Evolutionary conservation across 1,140 invertebrate species (phyloP).

Genomic region (Caenorhabditis remanei): DNA sequence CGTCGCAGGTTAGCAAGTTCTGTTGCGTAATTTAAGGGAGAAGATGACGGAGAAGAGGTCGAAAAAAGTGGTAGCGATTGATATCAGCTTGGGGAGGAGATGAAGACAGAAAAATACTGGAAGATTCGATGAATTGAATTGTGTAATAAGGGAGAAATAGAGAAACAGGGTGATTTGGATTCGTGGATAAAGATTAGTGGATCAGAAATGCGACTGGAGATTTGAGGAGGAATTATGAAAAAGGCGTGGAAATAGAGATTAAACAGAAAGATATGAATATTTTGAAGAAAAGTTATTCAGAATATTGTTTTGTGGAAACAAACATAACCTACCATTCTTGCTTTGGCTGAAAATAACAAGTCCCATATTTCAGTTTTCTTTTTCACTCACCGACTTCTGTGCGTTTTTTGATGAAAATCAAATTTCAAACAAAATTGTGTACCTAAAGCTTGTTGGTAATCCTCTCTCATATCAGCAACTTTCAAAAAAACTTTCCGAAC

Average conservation of each 20-base stretch:
- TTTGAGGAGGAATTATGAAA: not conserved
- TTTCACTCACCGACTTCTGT: too few species aligned
- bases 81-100: slow-evolving; percentile 1
- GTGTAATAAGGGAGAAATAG: slow-evolving; percentile 25
- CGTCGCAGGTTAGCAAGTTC: slow-evolving; percentile 40
- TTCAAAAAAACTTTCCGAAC: too few species aligned
- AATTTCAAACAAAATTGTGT: too few species aligned
- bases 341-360: too few species aligned
- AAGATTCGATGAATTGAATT: slow-evolving; percentile 12
- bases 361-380: too few species aligned
- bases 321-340: too few species aligned
- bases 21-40: slow-evolving; percentile 24
- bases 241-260: not conserved
- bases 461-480: too few species aligned
- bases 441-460: too few species aligned
- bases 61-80: slow-evolving; percentile 29
- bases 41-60: not conserved
- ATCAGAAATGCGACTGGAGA: slow-evolving; percentile 9
- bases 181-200: not conserved
- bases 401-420: too few species aligned
- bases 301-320: too few species aligned
- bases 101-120: not conserved
- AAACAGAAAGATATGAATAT: too few species aligned
- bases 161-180: not conserved
- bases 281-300: too few species aligned